Evolutionary conservation across 2,797 vertebrate genomes (phyloP).

Genomic region (Morelia viridis): DNA sequence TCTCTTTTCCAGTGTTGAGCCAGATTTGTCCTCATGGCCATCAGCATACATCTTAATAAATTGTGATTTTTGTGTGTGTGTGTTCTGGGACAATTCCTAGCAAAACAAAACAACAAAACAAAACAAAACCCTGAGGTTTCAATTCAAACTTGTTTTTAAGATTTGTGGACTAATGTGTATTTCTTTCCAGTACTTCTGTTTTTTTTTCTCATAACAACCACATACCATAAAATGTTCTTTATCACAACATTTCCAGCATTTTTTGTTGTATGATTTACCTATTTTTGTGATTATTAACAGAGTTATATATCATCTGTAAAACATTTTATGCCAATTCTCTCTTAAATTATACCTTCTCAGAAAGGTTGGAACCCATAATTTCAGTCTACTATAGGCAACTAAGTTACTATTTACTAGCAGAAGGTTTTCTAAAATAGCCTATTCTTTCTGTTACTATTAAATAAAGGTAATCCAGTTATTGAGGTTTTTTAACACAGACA

Average conservation of each 20-base stretch:
- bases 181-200: not conserved
- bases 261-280: not conserved
- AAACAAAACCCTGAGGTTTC: not conserved
- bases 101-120: not conserved
- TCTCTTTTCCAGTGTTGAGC: not conserved
- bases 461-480: not conserved
- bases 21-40: not conserved
- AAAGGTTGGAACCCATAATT: not conserved
- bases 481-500: not conserved
- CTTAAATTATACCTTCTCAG: not conserved
- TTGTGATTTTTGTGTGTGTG: not conserved
- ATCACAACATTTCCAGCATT: not conserved
- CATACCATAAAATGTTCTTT: not conserved
- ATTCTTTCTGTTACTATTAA: not conserved
- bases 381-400: not conserved
- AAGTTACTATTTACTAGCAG: not conserved
- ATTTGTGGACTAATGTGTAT: not conserved
- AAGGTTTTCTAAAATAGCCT: not conserved
- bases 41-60: not conserved
- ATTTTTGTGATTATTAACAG: not conserved
- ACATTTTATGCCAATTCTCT: not conserved
- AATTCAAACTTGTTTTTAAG: not conserved
- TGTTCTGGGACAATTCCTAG: not conserved
- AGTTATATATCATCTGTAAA: not conserved
- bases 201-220: not conserved